phyloP scores from a whole-genome alignment of 2,113 vertebrate genomes.

The Perca fluviatilis region DNA sequence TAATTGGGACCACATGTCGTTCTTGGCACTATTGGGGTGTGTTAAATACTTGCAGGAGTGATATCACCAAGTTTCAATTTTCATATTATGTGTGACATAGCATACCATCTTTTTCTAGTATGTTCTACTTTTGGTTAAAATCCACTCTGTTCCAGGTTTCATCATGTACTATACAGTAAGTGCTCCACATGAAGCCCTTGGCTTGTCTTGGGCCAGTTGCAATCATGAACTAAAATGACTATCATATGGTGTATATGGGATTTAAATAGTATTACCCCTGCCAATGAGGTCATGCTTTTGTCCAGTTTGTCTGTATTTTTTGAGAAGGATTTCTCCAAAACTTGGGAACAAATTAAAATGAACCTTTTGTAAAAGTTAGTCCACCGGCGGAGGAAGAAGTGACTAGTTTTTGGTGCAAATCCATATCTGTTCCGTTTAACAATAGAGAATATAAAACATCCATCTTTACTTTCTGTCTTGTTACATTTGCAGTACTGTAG shows the following conservation, averaged over 20 bases:
- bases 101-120: not conserved
- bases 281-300: not conserved
- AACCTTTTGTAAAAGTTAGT: not conserved
- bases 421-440: no score
- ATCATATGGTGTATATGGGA: not conserved
- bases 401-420: not conserved
- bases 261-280: not conserved
- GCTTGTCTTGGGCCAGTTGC: not conserved
- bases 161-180: not conserved
- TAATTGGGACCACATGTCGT: constrained; percentile 80
- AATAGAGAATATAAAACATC: not conserved
- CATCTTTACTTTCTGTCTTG: not conserved
- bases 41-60: constrained; percentile 42
- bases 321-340: not conserved
- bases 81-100: constrained; percentile 44
- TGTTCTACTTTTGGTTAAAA: constrained; percentile 2
- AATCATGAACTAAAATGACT: not conserved
- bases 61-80: constrained; percentile 57
- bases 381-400: not conserved
- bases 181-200: not conserved
- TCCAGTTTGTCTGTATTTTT: not conserved
- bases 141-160: not conserved
- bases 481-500: not conserved
- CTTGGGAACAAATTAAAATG: not conserved
- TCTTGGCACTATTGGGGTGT: constrained; percentile 41